Percentiles rank a stretch among this genome's conserved stretches.
Evolutionary conservation across 1,140 invertebrate genomes (phyloP).

Genomic region (Drosophila kikkawai): DNA sequence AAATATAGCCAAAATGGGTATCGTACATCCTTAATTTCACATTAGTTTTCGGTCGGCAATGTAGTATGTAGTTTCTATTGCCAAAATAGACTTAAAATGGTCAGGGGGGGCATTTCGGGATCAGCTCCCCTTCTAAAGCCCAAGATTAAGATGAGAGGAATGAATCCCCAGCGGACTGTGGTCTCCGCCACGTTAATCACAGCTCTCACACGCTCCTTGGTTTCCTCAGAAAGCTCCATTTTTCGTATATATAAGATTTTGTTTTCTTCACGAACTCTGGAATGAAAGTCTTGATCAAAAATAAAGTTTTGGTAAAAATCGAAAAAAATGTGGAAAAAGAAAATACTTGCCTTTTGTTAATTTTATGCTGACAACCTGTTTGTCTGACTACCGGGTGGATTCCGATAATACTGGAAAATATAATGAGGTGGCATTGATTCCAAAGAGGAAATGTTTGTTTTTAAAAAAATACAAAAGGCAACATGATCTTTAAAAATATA

Average conservation of each 20-base stretch:
- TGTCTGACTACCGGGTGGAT: too few relatives aligned
- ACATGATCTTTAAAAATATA: background rate
- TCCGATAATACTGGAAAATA: background rate
- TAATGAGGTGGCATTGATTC: background rate
- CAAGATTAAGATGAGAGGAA: conserved; percentile 3
- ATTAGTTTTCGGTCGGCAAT: too few relatives aligned
- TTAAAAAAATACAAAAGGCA: background rate
- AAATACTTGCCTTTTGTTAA: conserved; percentile 1
- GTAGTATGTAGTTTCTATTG: background rate
- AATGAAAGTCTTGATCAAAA: background rate
- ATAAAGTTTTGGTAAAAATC: background rate
- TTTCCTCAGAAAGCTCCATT: background rate
- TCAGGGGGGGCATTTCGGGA: background rate
- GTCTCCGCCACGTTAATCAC: background rate
- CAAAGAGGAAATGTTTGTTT: background rate
- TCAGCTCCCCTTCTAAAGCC: conserved; percentile 3
- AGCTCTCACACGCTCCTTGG: background rate
- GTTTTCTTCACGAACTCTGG: too few relatives aligned
- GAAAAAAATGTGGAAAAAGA: background rate
- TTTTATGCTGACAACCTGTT: conserved; percentile 1
- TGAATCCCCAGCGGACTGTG: background rate
- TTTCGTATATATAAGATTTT: background rate
- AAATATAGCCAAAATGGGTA: background rate
- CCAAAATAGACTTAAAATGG: background rate
- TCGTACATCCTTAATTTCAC: background rate